Evolutionary conservation across 2,888 invertebrate genomes (phyloP), one percentile per base, ranked within the genome.

Genomic region (Branchellion lobata): DNA sequence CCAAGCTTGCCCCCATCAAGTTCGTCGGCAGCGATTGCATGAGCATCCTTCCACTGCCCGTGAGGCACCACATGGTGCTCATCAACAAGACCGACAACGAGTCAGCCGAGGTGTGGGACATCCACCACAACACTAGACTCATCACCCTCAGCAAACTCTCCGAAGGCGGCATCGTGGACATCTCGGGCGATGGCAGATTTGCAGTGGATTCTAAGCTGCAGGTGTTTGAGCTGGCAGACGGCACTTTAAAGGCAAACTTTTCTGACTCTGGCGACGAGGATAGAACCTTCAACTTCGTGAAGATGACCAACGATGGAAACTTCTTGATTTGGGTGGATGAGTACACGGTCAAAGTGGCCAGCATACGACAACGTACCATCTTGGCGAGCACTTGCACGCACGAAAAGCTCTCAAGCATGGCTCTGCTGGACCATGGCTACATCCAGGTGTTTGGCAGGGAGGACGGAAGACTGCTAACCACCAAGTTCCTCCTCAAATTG

Each of bases 381-480:
- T 69, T 83, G 2, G 83, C 82, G 21, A 72, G 29, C 61, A 80
- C 80, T 34, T 71, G 82, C 79, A 82, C 82, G 14, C 83, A 83
- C 51, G 83, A 83, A 78, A 80, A 80, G 68, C 75, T 80, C 2
- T 80, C 79, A 14, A 78, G 80, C 27, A 71, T 83, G 40, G 72
- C 51, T 29, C 31, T 79, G 24, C 74, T 82, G 11, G 82, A 83
- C 68, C 78, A 68, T 53, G 83, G 83, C 29, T 83, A 83, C 78
- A 72, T 81, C 18, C 14, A 81, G 27, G 71, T 83, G 24, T 68
- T 83, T 40, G 83, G 83, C n/a, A 77, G 83, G 14, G 82, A 82
- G 76, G 83, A 83, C 57, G 83, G 83, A 14, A 82, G 82, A 27
- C 53, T 83, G 79, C 79, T 83, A 21, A 81, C 80, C 33, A 80